Conservation (phyloP, 1,140 invertebrate species). For the Manduca sexta region DNA sequence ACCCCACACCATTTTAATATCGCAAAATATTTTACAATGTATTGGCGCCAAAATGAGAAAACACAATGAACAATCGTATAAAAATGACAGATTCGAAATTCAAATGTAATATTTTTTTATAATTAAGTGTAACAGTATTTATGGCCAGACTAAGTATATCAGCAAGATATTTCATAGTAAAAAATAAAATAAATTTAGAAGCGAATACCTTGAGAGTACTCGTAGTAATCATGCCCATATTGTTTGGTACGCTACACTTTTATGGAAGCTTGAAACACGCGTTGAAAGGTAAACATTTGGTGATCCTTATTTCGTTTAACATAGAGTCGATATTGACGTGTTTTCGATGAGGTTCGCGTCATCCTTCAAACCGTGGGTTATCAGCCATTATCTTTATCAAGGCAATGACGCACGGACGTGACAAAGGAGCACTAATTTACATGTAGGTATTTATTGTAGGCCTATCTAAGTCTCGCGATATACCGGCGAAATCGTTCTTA, state of each 20-base stretch:
- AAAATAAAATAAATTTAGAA: background rate
- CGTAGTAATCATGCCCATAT: constrained; percentile 3
- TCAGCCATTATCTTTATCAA: constrained; percentile 28
- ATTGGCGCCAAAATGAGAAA: too few species aligned
- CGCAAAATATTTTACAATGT: too few species aligned
- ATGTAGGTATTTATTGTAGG: constrained; percentile 16
- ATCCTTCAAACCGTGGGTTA: constrained; percentile 21
- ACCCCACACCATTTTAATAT: too few species aligned
- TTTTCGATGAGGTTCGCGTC: background rate
- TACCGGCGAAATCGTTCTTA: too few species aligned
- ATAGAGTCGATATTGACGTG: background rate
- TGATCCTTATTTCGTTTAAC: background rate
- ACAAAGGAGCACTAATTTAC: constrained; percentile 16
- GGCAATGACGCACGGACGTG: constrained; percentile 20
- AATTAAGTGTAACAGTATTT: too few species aligned
- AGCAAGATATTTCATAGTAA: background rate
- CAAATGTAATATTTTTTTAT: too few species aligned
- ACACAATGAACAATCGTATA: too few species aligned
- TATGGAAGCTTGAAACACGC: constrained; percentile 6
- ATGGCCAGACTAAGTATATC: too few species aligned
- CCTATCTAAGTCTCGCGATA: constrained; percentile 4
- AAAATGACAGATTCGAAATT: too few species aligned
- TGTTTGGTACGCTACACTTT: background rate
- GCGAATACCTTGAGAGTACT: constrained; percentile 1
- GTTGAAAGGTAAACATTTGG: constrained; percentile 3